Percentiles rank a stretch among this genome's conserved stretches.
Conservation (phyloP, 2,797 vertebrate genomes). For the Peromyscus aztecus region DNA sequence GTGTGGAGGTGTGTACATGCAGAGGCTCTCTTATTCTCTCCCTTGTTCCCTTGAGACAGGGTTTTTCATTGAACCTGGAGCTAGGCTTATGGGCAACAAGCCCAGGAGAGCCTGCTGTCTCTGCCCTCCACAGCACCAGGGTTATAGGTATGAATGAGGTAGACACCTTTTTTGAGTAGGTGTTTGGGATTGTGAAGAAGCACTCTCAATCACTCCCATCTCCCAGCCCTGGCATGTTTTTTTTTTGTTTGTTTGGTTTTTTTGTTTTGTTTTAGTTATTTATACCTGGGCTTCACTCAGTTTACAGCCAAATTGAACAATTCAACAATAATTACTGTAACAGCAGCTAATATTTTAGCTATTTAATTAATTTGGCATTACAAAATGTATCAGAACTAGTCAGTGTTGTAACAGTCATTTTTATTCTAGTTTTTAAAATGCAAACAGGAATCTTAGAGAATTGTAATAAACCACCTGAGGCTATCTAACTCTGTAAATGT, state of each 20-base stretch:
- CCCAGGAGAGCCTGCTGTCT: not conserved
- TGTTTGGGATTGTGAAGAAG: not conserved
- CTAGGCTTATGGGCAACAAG: not conserved
- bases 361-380: not conserved
- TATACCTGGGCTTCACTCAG: not conserved
- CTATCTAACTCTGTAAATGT: not conserved
- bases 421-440: not conserved
- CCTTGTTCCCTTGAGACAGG: not conserved
- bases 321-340: not conserved
- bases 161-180: not conserved
- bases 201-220: not conserved
- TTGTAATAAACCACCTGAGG: not conserved
- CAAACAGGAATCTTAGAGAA: not conserved
- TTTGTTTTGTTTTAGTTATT: not conserved
- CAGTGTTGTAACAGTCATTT: not conserved
- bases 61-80: not conserved
- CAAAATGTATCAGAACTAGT: not conserved
- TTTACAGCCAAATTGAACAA: not conserved
- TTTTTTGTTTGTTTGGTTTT: no score
- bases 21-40: not conserved
- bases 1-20: not conserved
- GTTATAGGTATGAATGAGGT: not conserved
- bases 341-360: not conserved
- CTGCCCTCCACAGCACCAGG: not conserved
- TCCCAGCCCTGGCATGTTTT: no score